These are phyloP conservation scores for Poliocrania exsul DNA, from an alignment of 2,797 vertebrate genomes.

Conservation along the genomic window DNA sequence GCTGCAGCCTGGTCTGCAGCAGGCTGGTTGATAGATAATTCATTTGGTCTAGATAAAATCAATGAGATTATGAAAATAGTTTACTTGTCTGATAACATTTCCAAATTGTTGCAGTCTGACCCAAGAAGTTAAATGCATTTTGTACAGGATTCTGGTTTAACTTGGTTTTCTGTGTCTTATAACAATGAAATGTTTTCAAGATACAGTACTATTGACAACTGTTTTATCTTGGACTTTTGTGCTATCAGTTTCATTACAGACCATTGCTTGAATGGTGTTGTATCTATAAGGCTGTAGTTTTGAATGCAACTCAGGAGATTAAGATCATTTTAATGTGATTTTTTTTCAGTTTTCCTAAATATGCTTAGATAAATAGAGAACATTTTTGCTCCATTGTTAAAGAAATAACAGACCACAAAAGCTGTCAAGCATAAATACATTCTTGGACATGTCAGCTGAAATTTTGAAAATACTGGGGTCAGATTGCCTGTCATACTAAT, in stretches of 20 bases:
- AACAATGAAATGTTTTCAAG: background rate
- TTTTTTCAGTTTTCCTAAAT: conserved; percentile 38
- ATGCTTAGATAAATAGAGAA: background rate
- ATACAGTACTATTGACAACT: background rate
- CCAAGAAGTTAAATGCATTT: background rate
- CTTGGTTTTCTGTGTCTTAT: background rate
- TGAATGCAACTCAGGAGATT: background rate
- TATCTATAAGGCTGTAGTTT: background rate
- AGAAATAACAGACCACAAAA: conserved; percentile 5
- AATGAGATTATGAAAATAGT: background rate
- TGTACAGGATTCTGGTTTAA: background rate
- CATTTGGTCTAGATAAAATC: conserved; percentile 33
- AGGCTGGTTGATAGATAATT: background rate
- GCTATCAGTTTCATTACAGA: background rate
- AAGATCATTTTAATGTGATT: conserved; percentile 26
- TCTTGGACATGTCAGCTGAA: conserved; percentile 27
- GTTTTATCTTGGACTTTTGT: background rate
- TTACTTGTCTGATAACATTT: background rate
- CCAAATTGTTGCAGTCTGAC: background rate
- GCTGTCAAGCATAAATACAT: background rate
- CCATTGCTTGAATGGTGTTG: background rate
- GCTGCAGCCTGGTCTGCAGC: background rate
- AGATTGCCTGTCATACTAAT: background rate
- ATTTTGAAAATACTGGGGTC: conserved; percentile 29
- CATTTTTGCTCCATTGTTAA: conserved; percentile 22